Conservation (phyloP, 2,113 vertebrate species). For the Microcebus tavaratra region DNA sequence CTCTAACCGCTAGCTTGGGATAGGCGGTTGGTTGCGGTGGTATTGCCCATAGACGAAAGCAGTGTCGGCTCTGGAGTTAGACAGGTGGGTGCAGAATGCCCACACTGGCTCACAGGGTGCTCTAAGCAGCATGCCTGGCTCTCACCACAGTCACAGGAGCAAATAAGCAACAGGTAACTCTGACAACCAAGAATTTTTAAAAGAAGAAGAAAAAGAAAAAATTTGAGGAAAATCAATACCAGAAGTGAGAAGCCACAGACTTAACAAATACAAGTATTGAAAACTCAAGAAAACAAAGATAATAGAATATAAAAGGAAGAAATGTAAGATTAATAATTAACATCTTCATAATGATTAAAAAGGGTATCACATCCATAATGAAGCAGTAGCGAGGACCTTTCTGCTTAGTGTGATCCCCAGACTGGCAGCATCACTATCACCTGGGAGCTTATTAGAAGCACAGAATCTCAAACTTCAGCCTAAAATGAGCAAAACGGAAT, state of each 20-base stretch:
- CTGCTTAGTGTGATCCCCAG: background rate
- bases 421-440: too few relatives aligned
- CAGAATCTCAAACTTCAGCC: background rate
- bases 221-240: background rate
- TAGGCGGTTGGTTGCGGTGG: background rate
- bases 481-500: background rate
- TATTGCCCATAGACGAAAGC: background rate
- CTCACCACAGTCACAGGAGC: background rate
- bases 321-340: background rate
- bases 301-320: background rate
- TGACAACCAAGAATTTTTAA: background rate
- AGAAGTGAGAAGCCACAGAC: background rate
- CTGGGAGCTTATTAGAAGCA: background rate
- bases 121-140: fast-evolving
- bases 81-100: fast-evolving
- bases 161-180: background rate
- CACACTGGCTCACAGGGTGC: too few relatives aligned
- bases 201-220: background rate
- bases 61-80: background rate
- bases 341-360: background rate
- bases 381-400: background rate
- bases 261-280: background rate
- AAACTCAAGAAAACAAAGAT: background rate
- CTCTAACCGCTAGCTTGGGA: background rate
- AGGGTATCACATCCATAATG: background rate